Evolutionary conservation across 2,797 vertebrate genomes (phyloP), one percentile per base, ranked within the genome.

Genomic region (Mormyrus proboscirostris): DNA sequence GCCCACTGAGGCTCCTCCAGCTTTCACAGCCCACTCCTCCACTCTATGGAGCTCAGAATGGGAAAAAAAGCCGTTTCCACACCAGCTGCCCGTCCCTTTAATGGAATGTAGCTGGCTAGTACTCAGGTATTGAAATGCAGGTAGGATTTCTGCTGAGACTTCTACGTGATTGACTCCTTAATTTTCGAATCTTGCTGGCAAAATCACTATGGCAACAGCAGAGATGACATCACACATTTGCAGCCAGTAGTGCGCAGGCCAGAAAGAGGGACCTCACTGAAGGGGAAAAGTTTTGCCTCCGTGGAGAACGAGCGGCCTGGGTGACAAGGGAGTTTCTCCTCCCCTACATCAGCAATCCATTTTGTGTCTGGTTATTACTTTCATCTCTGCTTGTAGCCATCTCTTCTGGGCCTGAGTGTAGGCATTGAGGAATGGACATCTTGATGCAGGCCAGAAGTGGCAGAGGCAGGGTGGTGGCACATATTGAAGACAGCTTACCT

Each of bases 201-300:
- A 57, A 87, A 29, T 87, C 85, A 87, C 85, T 87, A 87, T 87
- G 85, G 85, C 50, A 87, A 87, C 85, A 87, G 85, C 22, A 16
- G 50, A 8, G 29, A 57, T 10, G 51, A 87, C 50, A 38, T 84
- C 47, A 50, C 47, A 44, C 41, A 9, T 50, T 14, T 25, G 44
- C 7, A 84, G 82, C 47, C 82, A 84, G 82, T 50, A 84, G 82
- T 2, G 82, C 22, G 82, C 82, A 12, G 82, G 38, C 76, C 76
- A 49, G 76, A 83, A 16, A 49, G 38, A 19, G 76, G 16, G 76
- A 49, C 82, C 47, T 12, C 9, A 84, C 8, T n/a, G 47, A 41
- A 47, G n/a, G n/a, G 82, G 44, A 22, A 22, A 84, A 84, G 82
- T 84, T 84, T 50, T 10, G 47, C 41, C 82, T 50, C 19, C n/a